phyloP scores from a whole-genome alignment of 2,797 vertebrate species.

The Cynopterus sphinx region DNA sequence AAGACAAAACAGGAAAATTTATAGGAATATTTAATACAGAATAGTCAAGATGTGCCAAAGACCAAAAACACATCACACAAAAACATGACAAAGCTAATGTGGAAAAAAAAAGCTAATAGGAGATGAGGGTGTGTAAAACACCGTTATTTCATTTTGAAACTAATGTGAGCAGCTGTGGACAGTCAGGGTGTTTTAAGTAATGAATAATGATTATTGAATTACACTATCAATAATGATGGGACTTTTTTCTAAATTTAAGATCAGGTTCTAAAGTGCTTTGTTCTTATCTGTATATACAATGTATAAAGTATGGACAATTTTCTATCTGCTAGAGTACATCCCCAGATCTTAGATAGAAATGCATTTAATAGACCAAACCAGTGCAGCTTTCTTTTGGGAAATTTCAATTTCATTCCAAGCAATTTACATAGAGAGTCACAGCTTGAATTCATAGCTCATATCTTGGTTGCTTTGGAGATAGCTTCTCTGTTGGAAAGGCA shows the following conservation, averaged over 20 bases:
- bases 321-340: neutral
- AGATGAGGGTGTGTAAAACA: neutral
- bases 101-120: neutral
- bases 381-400: slow-evolving; percentile 54
- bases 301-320: neutral
- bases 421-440: slow-evolving; percentile 63
- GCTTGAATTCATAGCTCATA: slow-evolving; percentile 63
- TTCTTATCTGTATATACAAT: slow-evolving; percentile 43
- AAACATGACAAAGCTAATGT: neutral
- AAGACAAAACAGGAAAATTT: neutral
- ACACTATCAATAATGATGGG: slow-evolving; percentile 38
- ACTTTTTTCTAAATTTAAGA: slow-evolving; percentile 54
- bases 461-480: slow-evolving; percentile 72
- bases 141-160: neutral
- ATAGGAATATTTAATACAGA: neutral
- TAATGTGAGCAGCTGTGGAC: slow-evolving; percentile 20
- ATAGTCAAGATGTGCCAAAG: neutral
- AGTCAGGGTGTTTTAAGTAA: slow-evolving; percentile 39
- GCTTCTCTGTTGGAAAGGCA: slow-evolving; percentile 76
- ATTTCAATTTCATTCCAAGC: slow-evolving; percentile 66
- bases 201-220: slow-evolving; percentile 38
- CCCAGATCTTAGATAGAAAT: slow-evolving; percentile 10
- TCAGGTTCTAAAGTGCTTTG: slow-evolving; percentile 4
- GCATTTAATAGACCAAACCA: slow-evolving; percentile 36
- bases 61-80: neutral